A percentile compares a stretch with the other conserved stretches of the same genome.
phyloP scores from a whole-genome alignment of 2,888 invertebrate genomes.

The Mesochorus sp. region DNA sequence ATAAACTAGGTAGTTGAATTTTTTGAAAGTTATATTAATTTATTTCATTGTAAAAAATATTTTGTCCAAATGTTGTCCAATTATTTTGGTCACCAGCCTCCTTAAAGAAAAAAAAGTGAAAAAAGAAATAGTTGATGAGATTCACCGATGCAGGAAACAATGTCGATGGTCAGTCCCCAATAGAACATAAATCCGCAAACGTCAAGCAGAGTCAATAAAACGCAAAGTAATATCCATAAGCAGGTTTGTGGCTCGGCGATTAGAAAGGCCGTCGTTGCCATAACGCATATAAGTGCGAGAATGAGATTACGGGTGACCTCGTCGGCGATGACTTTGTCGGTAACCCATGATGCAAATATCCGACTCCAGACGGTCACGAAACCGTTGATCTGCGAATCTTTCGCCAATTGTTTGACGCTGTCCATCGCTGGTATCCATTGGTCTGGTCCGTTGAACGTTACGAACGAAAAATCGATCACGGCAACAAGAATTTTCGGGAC shows the following conservation, averaged over 20 bases:
- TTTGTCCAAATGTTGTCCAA: no score
- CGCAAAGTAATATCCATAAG: slow-evolving; percentile 90
- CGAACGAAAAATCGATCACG: slow-evolving; percentile 86
- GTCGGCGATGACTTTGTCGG: slow-evolving; percentile 89
- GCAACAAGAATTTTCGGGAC: slow-evolving; percentile 85
- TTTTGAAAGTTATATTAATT: no score
- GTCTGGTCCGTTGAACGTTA: slow-evolving; percentile 85
- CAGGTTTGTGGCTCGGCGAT: slow-evolving; percentile 91
- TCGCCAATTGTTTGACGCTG: slow-evolving; percentile 84
- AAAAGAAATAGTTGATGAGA: background rate
- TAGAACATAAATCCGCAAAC: slow-evolving; percentile 91
- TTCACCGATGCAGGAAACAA: slow-evolving; percentile 89
- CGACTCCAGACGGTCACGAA: slow-evolving; percentile 89
- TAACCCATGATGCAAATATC: slow-evolving; percentile 89
- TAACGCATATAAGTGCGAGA: slow-evolving; percentile 90
- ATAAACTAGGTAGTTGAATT: no score
- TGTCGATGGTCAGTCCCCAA: slow-evolving; percentile 92
- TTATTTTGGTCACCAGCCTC: no score
- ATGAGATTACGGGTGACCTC: slow-evolving; percentile 91
- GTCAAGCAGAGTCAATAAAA: slow-evolving; percentile 88
- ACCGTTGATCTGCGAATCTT: slow-evolving; percentile 84
- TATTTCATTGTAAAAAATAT: no score
- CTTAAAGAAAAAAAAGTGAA: background rate
- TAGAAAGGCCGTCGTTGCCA: slow-evolving; percentile 89
- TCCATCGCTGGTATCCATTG: slow-evolving; percentile 91